phyloP scores from a whole-genome alignment of 2,113 vertebrate species.

The Nerophis lumbriciformis region DNA sequence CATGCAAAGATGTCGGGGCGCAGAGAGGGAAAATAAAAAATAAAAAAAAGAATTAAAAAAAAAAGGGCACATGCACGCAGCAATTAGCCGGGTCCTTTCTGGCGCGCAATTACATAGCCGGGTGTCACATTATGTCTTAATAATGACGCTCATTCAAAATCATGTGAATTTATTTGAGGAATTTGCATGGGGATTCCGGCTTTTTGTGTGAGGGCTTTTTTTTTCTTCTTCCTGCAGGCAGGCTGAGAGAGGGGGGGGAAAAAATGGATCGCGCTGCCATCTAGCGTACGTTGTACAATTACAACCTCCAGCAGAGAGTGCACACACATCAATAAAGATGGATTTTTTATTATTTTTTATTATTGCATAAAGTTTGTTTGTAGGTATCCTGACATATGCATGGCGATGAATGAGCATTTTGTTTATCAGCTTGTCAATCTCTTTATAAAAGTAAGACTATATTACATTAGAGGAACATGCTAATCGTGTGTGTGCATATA shows the following conservation, averaged over 20 bases:
- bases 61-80: conserved; percentile 42
- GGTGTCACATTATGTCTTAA: conserved; percentile 58
- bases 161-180: conserved; percentile 64
- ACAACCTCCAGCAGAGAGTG: conserved; percentile 53
- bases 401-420: neutral
- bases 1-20: conserved; percentile 9
- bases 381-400: neutral
- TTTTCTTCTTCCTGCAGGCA: conserved; percentile 49
- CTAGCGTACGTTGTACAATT: conserved; percentile 89
- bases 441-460: neutral
- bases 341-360: conserved; percentile 24
- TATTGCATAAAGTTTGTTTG: conserved; percentile 6
- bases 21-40: neutral
- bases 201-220: conserved; percentile 66
- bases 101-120: conserved; percentile 38
- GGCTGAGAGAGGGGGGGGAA: conserved; percentile 60
- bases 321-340: conserved; percentile 48
- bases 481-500: neutral
- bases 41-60: neutral
- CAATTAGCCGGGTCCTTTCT: conserved; percentile 39
- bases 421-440: neutral
- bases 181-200: conserved; percentile 66
- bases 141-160: conserved; percentile 68
- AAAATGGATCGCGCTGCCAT: conserved; percentile 95
- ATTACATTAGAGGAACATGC: no score